These are phyloP conservation scores for Stichopus chloronotus DNA, from an alignment of 35 echinoderm and acorn worm species.

Conservation along the genomic window DNA sequence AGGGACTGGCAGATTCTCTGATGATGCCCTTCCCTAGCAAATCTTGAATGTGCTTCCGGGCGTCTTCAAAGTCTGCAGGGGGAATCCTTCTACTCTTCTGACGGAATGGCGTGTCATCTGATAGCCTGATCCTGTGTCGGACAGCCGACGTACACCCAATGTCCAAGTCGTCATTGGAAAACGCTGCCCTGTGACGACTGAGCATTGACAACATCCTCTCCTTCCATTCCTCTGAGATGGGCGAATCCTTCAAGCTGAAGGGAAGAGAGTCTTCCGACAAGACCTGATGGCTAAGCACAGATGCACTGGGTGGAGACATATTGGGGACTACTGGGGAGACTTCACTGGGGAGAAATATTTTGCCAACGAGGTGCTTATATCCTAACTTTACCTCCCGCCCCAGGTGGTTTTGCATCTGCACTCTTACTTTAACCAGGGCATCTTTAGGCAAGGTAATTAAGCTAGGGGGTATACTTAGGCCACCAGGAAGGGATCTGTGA, in stretches of 20 bases:
- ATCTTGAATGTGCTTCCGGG: slow-evolving; percentile 49
- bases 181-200: not conserved
- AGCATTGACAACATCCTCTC: not conserved
- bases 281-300: too few relatives aligned
- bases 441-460: not conserved
- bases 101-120: slow-evolving; percentile 64
- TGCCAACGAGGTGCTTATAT: too few relatives aligned
- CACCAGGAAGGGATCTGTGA: not conserved
- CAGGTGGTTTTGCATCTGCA: too few relatives aligned
- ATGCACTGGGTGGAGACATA: too few relatives aligned
- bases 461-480: not conserved
- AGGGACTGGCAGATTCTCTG: slow-evolving; percentile 36
- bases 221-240: not conserved
- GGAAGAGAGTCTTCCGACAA: slow-evolving; percentile 44
- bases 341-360: too few relatives aligned
- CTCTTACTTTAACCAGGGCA: too few relatives aligned
- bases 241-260: slow-evolving; percentile 34
- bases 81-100: slow-evolving; percentile 52
- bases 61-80: slow-evolving; percentile 68
- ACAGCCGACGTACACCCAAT: slow-evolving; percentile 70
- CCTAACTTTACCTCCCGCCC: too few relatives aligned
- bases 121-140: slow-evolving; percentile 56
- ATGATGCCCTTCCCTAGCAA: slow-evolving; percentile 60
- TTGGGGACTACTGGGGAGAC: too few relatives aligned
- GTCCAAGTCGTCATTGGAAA: slow-evolving; percentile 53